Evolutionary conservation across 2,797 vertebrate genomes (phyloP), one percentile per base, ranked within the genome.

Genomic region (Cirrhinus mrigala): DNA sequence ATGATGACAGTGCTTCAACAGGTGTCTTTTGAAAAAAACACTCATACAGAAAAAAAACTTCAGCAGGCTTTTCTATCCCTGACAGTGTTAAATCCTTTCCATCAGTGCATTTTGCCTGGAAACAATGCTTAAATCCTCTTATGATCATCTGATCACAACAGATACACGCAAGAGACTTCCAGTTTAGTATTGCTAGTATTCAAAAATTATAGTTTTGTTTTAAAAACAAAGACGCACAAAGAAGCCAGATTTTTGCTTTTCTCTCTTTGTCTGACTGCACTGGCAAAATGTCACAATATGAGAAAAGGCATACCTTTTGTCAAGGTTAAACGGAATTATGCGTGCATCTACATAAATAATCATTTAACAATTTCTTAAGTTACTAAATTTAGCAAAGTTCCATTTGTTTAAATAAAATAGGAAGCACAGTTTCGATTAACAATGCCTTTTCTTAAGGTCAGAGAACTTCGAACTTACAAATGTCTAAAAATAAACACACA

Each of bases 41-140:
- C 44, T 8, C 22, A 81, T 24, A 37, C 33, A 62, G 12, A 83
- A 22, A 22, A 85, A 40, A 71, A 80, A 88, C 77, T 29, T 90
- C 86, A 89, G 81, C 29, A 78, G 87, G 81, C 37, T 29, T 85
- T 52, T 62, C 78, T 84, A 88, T 91, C 88, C 86, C 84, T 91
- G 84, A 93, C 88, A 87, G 82, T 81, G 82, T 83, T 79, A 70
- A 80, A 80, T 81, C 29, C 86, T 73, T 89, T 8, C 24, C 2
- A 27, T 91, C 90, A 93, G 92, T 89, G 91, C 89, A 89, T 82
- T 87, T 48, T 83, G 86, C 79, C 86, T 48, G 75, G 86, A 82
- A 86, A 88, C 86, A 73, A 90, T 92, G 86, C 4, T 88, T 91
- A 91, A 90, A 89, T 79, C 88, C 82, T 86, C 86, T 89, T 81